These are phyloP conservation scores for Pelagia noctiluca DNA, from an alignment of 30 jellyfish, hydroid and myxozoan species.

Conservation along the genomic window DNA sequence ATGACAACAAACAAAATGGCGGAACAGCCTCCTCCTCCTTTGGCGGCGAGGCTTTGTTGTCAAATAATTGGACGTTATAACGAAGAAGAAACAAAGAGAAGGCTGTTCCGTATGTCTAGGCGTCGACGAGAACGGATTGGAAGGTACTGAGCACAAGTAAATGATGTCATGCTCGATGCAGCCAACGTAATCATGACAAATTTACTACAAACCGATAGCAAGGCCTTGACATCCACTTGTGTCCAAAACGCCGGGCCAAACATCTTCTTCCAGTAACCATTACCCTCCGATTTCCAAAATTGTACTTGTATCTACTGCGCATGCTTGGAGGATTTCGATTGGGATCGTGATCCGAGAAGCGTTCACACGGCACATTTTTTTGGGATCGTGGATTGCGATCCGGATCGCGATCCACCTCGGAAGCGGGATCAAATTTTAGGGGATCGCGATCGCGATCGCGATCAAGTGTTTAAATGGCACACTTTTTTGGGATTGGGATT, in stretches of 20 bases:
- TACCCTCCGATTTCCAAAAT: not conserved
- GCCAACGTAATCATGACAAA: no score
- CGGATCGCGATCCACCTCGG: not conserved
- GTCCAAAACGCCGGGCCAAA: slow-evolving; percentile 5
- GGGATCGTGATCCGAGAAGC: not conserved
- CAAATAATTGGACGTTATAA: no score
- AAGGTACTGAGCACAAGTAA: no score
- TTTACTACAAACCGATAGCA: no score
- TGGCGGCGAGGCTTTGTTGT: no score
- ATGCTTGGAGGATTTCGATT: not conserved
- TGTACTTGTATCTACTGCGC: not conserved
- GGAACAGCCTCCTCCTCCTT: no score
- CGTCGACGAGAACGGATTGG: no score
- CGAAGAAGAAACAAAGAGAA: no score
- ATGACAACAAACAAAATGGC: no score
- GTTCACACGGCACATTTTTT: not conserved
- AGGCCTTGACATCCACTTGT: no score
- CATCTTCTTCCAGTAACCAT: not conserved
- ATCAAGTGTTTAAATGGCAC: not conserved
- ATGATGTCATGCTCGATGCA: no score
- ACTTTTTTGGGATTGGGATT: not conserved
- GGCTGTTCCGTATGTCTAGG: no score
- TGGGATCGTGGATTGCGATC: not conserved
- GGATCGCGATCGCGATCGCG: not conserved
- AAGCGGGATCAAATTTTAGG: not conserved